Base-by-base conservation (phyloP, 2,888 invertebrate species). In the Entomobrya multifasciata region DNA sequence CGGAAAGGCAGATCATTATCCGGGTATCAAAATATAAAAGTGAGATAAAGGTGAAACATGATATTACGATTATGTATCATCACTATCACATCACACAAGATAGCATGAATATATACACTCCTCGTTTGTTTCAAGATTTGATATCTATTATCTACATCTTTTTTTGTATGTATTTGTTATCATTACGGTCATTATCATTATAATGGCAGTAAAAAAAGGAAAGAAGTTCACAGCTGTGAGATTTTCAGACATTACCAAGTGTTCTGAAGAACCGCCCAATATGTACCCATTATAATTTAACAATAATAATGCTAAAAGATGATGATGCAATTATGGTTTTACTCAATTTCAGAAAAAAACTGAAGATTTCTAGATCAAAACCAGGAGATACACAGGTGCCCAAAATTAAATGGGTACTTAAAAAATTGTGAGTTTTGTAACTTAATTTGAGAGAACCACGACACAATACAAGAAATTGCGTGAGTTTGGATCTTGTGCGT, bases 221-320 rank as follows among this genome's bases (percentile, higher is more conserved):
- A 81, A 81, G n/a, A 70, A 81, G 81, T 81, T 81, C 81, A 60
- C 81, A 81, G 81, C 81, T 81, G 72, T 72, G 72, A 60, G 81
- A 81, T 6, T 57, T 57, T 47, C 20, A 81, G 52, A 41, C 81
- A 27, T 72, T 72, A 30, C 72, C 72, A 70, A 70, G 80, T 72
- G 72, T 44, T 22, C 72, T 60, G 17, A 27, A 22, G 79, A 20
- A 79, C 65, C 79, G 79, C 79, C 79, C 49, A 36, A 76, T 44
- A 60, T 60, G 78, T 44, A 44, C 60, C 44, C 60, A 47, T 22
- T 25, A 44, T 70, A 70, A 22, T 15, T 47, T 47, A 15, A 36
- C 36, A 36, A 36, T 8, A 57, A 57, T 15, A 22, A 25, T 25
- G 55, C 1, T 17, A 20, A 44, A 70, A 6, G 47, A 27, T 62